Conservation (phyloP, 2,888 invertebrate genomes). For the Aleiodes leptofemur region DNA sequence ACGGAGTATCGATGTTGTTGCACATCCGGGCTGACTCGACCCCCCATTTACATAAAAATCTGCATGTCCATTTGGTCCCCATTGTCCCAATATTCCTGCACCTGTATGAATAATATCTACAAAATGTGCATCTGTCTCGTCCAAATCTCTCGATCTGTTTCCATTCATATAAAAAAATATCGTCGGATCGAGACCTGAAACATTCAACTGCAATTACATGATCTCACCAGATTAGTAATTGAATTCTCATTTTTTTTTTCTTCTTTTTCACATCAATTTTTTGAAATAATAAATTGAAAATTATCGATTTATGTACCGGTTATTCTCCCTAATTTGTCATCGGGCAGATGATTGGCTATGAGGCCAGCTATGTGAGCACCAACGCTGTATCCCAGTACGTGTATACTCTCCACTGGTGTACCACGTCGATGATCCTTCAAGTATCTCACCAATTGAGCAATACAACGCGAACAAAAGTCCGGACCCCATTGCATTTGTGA, state of each 20-base stretch:
- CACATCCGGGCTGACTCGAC: slow-evolving; percentile 91
- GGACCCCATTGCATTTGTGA: slow-evolving; percentile 81
- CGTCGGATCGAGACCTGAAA: slow-evolving; percentile 87
- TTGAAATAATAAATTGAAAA: background rate
- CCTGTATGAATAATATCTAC: slow-evolving; percentile 91
- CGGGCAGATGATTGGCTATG: slow-evolving; percentile 85
- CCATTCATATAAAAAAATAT: slow-evolving; percentile 89
- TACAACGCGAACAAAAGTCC: slow-evolving; percentile 80
- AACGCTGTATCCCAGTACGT: slow-evolving; percentile 91
- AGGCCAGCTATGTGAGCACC: slow-evolving; percentile 91
- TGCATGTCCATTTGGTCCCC: slow-evolving; percentile 92
- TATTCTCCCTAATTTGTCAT: slow-evolving; percentile 89
- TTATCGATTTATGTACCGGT: slow-evolving; percentile 79
- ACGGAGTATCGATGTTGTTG: slow-evolving; percentile 89
- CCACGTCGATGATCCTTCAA: slow-evolving; percentile 87
- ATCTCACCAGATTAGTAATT: slow-evolving; percentile 22
- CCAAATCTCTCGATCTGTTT: slow-evolving; percentile 87
- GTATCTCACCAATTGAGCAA: slow-evolving; percentile 88
- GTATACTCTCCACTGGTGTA: slow-evolving; percentile 84
- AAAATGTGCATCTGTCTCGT: slow-evolving; percentile 87
- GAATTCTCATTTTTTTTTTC: background rate
- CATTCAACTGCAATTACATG: slow-evolving; percentile 38
- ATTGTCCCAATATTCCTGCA: slow-evolving; percentile 91
- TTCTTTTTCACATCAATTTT: background rate
- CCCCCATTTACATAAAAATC: slow-evolving; percentile 94